Percentiles rank a stretch among this genome's conserved stretches.
phyloP scores from a whole-genome alignment of 2,113 vertebrate species.

The Bos indicus region DNA sequence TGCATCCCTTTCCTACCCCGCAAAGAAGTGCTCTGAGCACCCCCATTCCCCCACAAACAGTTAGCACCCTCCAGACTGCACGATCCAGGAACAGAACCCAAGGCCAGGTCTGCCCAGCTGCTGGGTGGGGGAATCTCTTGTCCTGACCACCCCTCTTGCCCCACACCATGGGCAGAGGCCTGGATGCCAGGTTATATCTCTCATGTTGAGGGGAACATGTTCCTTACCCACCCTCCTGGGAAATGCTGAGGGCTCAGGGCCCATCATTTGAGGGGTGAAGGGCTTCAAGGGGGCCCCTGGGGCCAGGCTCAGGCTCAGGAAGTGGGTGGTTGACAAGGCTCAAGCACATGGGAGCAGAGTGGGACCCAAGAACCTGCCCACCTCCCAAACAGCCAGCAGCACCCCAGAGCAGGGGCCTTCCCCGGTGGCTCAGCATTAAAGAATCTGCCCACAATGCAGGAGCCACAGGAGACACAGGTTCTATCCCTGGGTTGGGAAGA shows the following conservation, averaged over 20 bases:
- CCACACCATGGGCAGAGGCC: background rate
- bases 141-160: too few species aligned
- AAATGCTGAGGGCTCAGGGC: background rate
- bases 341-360: too few species aligned
- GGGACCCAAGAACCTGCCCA: background rate
- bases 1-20: rapidly evolving
- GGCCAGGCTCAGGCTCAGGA: background rate
- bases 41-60: rapidly evolving
- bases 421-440: background rate
- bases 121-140: background rate
- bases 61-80: background rate
- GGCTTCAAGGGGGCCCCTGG: background rate
- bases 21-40: background rate
- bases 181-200: background rate
- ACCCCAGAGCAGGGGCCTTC: background rate
- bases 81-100: background rate
- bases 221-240: rapidly evolving
- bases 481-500: background rate
- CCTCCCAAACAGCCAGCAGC: too few species aligned
- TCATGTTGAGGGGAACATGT: background rate
- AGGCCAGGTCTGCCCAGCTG: background rate
- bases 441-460: background rate
- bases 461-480: background rate
- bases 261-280: background rate
- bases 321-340: too few species aligned